These are phyloP conservation scores for Heliopora coerulea DNA, from an alignment of 92 coral and sea anemone species.

Conservation along the genomic window DNA sequence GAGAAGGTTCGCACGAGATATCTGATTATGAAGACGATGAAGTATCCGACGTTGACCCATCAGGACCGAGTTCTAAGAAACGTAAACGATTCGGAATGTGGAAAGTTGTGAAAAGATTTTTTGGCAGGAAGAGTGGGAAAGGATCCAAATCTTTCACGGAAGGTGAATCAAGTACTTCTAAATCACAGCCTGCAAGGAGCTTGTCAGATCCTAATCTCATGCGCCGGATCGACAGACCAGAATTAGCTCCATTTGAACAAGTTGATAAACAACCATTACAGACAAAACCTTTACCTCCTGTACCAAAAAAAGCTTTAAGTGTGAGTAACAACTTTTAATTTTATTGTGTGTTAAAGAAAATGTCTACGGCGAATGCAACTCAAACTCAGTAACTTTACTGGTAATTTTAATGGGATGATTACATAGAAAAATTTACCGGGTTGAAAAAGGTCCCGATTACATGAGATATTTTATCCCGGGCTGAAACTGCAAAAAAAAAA, in stretches of 20 bases:
- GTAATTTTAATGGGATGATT: too few species aligned
- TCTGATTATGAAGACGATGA: conserved; percentile 23
- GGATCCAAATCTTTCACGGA: conserved; percentile 83
- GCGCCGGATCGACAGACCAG: conserved; percentile 9
- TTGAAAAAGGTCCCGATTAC: too few species aligned
- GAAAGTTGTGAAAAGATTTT: conserved; percentile 79
- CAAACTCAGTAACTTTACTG: too few species aligned
- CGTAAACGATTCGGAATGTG: conserved; percentile 45
- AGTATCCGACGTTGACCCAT: neutral
- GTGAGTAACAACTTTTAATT: neutral
- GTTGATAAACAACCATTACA: neutral
- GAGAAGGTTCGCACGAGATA: neutral
- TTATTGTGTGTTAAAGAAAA: too few species aligned
- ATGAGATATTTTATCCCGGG: too few species aligned
- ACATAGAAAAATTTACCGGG: too few species aligned
- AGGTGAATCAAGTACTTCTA: conserved; percentile 7
- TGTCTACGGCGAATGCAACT: too few species aligned
- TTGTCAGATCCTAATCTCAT: conserved; percentile 33
- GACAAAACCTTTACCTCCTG: neutral
- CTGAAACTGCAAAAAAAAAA: too few species aligned
- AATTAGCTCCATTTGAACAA: conserved; percentile 39
- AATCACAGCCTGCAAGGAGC: conserved; percentile 8
- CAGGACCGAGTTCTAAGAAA: conserved; percentile 31
- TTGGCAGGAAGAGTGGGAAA: conserved; percentile 73
- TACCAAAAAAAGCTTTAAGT: conserved; percentile 35